Conservation (phyloP, 1,140 invertebrate genomes). For the Drosophila setifemur region DNA sequence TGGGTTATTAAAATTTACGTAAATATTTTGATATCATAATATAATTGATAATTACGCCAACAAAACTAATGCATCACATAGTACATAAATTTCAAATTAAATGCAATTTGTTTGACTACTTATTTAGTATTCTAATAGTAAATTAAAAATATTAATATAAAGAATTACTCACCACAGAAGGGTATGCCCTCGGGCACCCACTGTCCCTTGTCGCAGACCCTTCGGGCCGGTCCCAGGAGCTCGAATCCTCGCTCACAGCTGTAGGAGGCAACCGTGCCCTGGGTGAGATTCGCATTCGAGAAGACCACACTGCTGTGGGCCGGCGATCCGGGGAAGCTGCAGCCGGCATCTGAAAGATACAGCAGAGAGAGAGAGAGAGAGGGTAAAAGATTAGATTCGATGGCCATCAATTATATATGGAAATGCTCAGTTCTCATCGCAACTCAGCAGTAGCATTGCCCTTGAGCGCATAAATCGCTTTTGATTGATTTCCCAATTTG, state of each 20-base stretch:
- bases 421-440: background rate
- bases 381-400: background rate
- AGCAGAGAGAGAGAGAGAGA: background rate
- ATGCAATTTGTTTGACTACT: no score
- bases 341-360: constrained; percentile 81
- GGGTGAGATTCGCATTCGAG: constrained; percentile 86
- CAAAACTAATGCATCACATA: no score
- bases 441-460: constrained; percentile 4
- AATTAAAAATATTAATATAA: background rate
- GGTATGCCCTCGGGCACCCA: constrained; percentile 97
- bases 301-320: constrained; percentile 93
- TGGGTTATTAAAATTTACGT: no score
- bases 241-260: constrained; percentile 95
- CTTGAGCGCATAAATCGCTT: background rate
- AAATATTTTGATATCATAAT: no score
- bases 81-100: no score
- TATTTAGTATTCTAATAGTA: no score
- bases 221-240: constrained; percentile 91
- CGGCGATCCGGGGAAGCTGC: constrained; percentile 95
- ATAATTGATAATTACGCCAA: no score
- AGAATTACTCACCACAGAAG: constrained; percentile 93
- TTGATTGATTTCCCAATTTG: constrained; percentile 46
- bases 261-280: constrained; percentile 92
- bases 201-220: constrained; percentile 90
- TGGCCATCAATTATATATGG: constrained; percentile 12